Evolutionary conservation across 2,888 invertebrate genomes (phyloP).

Genomic region (Pardosa pseudoannulata): DNA sequence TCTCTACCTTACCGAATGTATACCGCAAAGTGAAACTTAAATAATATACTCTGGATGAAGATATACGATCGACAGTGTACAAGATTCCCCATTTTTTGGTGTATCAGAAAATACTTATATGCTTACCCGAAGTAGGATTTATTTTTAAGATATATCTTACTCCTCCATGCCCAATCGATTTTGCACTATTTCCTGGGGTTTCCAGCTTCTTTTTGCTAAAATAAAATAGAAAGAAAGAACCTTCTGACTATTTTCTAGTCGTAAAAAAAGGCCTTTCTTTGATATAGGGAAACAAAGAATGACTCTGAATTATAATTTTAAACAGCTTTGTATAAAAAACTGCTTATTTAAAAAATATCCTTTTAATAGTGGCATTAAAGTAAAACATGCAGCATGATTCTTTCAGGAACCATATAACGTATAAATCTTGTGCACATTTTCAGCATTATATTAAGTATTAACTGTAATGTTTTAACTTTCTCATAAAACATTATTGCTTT

Average conservation of each 20-base stretch:
- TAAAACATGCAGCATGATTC: too few relatives aligned
- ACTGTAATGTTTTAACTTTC: too few relatives aligned
- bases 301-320: neutral
- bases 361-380: too few relatives aligned
- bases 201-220: neutral
- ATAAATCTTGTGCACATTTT: too few relatives aligned
- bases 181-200: neutral
- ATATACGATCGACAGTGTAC: neutral
- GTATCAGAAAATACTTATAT: constrained; percentile 19
- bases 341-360: too few relatives aligned
- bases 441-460: too few relatives aligned
- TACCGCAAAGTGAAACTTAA: constrained; percentile 1
- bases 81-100: neutral
- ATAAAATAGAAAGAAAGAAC: neutral
- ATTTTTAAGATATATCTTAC: constrained; percentile 1
- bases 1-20: neutral
- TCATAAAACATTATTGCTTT: too few relatives aligned
- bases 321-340: too few relatives aligned
- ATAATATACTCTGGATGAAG: constrained; percentile 7
- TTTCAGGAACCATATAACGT: too few relatives aligned
- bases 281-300: neutral
- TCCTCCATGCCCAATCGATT: neutral
- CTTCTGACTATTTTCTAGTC: neutral
- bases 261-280: neutral
- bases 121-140: constrained; percentile 4